Evolutionary conservation across 1,140 invertebrate species (phyloP), one percentile per base, ranked within the genome.

Genomic region (Drosophila novamexicana): DNA sequence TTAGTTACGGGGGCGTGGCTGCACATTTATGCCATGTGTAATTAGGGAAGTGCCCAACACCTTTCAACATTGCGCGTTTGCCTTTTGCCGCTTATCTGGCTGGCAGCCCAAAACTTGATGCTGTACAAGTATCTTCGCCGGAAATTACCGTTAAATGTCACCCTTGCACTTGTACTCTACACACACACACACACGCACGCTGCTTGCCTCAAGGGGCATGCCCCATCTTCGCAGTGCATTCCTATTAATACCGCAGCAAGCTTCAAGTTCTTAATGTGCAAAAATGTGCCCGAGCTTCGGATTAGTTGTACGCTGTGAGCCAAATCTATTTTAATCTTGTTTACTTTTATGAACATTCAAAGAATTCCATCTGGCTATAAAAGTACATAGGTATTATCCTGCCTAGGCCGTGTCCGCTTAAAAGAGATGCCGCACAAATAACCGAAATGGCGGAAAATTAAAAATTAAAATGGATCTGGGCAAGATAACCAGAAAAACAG

Each of bases 131-230:
- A 79, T 65, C 52, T 63, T 77, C 47, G 69, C 52, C 66, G 79
- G 67, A 84, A 90, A 84, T 89, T 84, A 90, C 67, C 75, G 67
- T 84, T 89, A 84, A 89, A 73, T 76, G 81, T 73, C 74, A 77
- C 74, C 79, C 84, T 70, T 86, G 83, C 82, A 76, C 79, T 77
- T 70, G 37, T 80, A 14, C 61, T 61, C 39, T 10, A 40, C 36
- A 36, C 22, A 9, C 18, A 14, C 42, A 42, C 54, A n/a, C 14
- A 14, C 34, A 18, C 14, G 6, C 14, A 16, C 16, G 14, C 22
- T 40, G 29, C 54, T 56, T 45, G 47, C 73, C 66, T 37, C 44
- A 29, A 47, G 16, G 8, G 16, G 34, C n/a, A 36, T 29, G 14
- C 16, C 58, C 34, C 16, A 22, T 12, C 36, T 37, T 16, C 3